Percentiles rank a stretch among this genome's conserved stretches.
Evolutionary conservation across 2,888 invertebrate species (phyloP).

Genomic region (Seladonia tumulorum): DNA sequence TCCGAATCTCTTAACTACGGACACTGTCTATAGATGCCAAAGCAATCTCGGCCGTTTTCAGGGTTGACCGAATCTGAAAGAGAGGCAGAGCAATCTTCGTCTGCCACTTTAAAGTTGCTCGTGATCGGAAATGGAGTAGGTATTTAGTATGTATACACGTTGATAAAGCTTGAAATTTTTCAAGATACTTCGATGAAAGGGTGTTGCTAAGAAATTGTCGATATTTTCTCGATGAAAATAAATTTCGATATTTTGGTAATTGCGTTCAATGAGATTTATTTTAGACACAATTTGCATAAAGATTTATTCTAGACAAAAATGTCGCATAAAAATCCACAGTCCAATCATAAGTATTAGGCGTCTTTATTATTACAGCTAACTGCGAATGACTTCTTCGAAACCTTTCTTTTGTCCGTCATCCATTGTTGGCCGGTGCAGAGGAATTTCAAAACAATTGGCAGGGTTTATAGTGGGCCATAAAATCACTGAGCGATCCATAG

Average conservation of each 20-base stretch:
- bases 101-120: background rate
- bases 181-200: background rate
- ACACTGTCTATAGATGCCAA: background rate
- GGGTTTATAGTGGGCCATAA: too few relatives aligned
- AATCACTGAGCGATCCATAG: too few relatives aligned
- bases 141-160: background rate
- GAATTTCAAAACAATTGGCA: too few relatives aligned
- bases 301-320: too few relatives aligned
- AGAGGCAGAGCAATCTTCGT: background rate
- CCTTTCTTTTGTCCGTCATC: too few relatives aligned
- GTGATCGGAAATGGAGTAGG: background rate
- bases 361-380: too few relatives aligned
- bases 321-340: too few relatives aligned
- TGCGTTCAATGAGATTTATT: background rate
- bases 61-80: constrained; percentile 9
- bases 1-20: background rate
- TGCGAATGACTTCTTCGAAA: too few relatives aligned
- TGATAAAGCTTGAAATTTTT: background rate
- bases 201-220: background rate
- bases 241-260: background rate
- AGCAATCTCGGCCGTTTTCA: constrained; percentile 8
- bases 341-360: too few relatives aligned
- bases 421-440: too few relatives aligned
- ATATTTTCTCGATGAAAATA: background rate
- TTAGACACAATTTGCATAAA: too few relatives aligned